A percentile compares a stretch with the other conserved stretches of the same genome.
Evolutionary conservation across 1,140 invertebrate species (phyloP).

Genomic region (Helicoverpa armigera): DNA sequence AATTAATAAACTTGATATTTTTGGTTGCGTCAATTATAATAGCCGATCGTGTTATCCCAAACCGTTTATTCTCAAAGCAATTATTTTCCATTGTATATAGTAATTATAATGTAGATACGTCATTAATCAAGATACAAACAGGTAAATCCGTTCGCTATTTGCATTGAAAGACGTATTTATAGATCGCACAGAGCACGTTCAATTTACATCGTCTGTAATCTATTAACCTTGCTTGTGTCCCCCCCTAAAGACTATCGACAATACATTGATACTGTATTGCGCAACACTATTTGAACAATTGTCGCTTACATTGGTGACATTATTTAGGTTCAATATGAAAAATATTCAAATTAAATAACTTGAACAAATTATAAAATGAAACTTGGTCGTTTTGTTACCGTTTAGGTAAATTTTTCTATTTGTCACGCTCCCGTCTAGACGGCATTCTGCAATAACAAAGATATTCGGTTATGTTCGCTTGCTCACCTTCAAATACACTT

Average conservation of each 20-base stretch:
- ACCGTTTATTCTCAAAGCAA: constrained; percentile 31
- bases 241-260: constrained; percentile 59
- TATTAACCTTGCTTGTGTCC: constrained; percentile 69
- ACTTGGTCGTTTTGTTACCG: constrained; percentile 10
- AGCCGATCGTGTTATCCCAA: not conserved
- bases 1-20: constrained; percentile 33
- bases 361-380: constrained; percentile 7
- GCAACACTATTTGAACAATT: constrained; percentile 62
- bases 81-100: constrained; percentile 33
- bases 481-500: constrained; percentile 65
- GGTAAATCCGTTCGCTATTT: constrained; percentile 57
- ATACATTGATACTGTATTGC: constrained; percentile 66
- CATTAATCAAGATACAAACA: constrained; percentile 39
- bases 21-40: constrained; percentile 27
- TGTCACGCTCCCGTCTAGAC: constrained; percentile 44
- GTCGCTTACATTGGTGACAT: constrained; percentile 1
- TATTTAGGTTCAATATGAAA: constrained; percentile 3
- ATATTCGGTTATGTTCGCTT: constrained; percentile 43
- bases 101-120: constrained; percentile 21
- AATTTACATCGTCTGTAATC: constrained; percentile 65
- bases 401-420: constrained; percentile 45
- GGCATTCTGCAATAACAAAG: constrained; percentile 43
- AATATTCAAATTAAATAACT: not conserved
- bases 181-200: constrained; percentile 53
- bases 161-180: constrained; percentile 48